phyloP scores from a whole-genome alignment of 2,888 invertebrate species.

The Helobdella robusta region DNA sequence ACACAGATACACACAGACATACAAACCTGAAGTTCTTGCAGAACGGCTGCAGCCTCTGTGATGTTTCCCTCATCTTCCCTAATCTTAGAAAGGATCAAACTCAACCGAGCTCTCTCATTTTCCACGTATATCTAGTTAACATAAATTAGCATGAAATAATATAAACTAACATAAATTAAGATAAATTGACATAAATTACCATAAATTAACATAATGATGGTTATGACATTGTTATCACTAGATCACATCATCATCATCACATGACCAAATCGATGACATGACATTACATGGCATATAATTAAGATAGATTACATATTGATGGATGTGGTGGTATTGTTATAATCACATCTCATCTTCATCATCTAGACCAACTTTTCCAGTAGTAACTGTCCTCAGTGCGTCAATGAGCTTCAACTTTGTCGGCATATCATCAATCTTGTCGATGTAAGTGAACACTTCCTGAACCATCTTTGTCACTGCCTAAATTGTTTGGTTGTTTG shows the following conservation, averaged over 20 bases:
- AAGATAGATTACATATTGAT: too few species aligned
- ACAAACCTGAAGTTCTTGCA: conserved; percentile 78
- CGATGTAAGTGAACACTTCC: conserved; percentile 84
- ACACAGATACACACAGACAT: too few species aligned
- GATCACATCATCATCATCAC: too few species aligned
- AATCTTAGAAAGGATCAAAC: conserved; percentile 60
- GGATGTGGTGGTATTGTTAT: too few species aligned
- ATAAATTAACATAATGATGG: too few species aligned
- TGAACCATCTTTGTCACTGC: conserved; percentile 83
- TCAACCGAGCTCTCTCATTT: conserved; percentile 89
- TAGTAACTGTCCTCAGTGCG: conserved; percentile 83
- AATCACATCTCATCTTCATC: too few species aligned
- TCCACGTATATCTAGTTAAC: conserved; percentile 99
- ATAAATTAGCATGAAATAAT: too few species aligned
- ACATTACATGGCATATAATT: too few species aligned
- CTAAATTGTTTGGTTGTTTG: too few species aligned
- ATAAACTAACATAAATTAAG: too few species aligned
- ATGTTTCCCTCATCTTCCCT: conserved; percentile 57
- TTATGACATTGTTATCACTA: neutral
- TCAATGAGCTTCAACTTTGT: conserved; percentile 87
- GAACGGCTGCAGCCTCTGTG: conserved; percentile 78
- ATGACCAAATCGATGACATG: too few species aligned
- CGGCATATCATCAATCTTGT: conserved; percentile 80
- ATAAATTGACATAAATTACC: too few species aligned
- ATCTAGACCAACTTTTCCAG: conserved; percentile 74